Percentiles rank a stretch among this genome's conserved stretches.
These are phyloP conservation scores for Drosophila prosaltans DNA, from an alignment of 1,140 invertebrate genomes.

Conservation along the genomic window DNA sequence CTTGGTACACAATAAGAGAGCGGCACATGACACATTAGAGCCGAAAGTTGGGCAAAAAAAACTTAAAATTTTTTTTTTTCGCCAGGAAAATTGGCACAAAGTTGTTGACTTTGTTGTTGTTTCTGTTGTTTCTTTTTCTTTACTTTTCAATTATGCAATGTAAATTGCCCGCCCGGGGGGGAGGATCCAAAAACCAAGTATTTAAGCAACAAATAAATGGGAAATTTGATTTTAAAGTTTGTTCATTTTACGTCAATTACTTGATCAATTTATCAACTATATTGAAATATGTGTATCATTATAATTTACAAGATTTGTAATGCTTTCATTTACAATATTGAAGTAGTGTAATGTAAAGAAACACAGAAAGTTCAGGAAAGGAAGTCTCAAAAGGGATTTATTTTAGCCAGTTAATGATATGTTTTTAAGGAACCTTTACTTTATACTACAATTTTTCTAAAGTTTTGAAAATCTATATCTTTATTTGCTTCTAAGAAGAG, in stretches of 20 bases:
- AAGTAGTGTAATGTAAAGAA: too few species aligned
- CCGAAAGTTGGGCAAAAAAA: constrained; percentile 39
- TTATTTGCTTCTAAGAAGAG: too few species aligned
- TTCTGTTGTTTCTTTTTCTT: constrained; percentile 9
- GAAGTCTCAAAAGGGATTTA: too few species aligned
- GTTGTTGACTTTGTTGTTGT: constrained; percentile 42
- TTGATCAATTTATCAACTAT: not conserved
- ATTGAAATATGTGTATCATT: not conserved
- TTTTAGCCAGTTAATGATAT: too few species aligned
- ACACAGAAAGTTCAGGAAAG: too few species aligned
- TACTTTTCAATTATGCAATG: constrained; percentile 41
- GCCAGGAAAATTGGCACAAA: constrained; percentile 51
- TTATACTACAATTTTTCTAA: too few species aligned
- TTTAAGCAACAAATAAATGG: not conserved
- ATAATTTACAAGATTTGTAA: too few species aligned
- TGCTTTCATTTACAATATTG: too few species aligned
- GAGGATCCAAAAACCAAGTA: not conserved
- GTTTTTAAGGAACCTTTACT: too few species aligned
- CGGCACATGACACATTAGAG: constrained; percentile 49
- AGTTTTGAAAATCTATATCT: too few species aligned
- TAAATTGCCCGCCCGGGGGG: not conserved
- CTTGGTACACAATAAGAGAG: constrained; percentile 44
- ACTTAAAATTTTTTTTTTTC: constrained; percentile 31
- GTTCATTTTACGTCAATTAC: not conserved
- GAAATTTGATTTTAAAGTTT: not conserved